These are phyloP conservation scores for Paradoxurus hermaphroditus DNA, from an alignment of 2,113 vertebrate species.

Conservation along the genomic window DNA sequence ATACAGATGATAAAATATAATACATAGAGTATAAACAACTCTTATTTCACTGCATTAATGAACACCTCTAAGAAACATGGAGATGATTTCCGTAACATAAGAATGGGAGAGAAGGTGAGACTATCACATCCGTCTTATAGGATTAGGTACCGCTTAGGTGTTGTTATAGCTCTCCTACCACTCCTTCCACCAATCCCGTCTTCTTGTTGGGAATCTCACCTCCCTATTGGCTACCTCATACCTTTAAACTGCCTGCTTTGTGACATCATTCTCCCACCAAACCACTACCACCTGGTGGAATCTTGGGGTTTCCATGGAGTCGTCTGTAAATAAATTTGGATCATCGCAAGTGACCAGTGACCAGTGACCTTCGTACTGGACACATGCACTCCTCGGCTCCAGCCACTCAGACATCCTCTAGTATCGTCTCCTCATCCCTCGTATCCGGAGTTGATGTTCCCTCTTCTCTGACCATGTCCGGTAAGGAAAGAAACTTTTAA, in stretches of 20 bases:
- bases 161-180: neutral
- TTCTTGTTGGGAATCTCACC: neutral
- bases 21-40: neutral
- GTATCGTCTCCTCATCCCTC: neutral
- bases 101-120: neutral
- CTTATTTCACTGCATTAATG: neutral
- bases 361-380: neutral
- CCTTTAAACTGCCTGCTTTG: constrained; percentile 17
- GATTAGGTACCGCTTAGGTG: neutral
- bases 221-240: neutral
- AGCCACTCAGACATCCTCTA: neutral
- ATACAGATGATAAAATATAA: neutral
- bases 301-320: constrained; percentile 43
- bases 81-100: neutral
- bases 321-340: constrained; percentile 17
- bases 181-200: neutral
- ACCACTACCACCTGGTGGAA: neutral
- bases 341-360: constrained; percentile 16
- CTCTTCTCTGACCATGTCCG: constrained; percentile 57
- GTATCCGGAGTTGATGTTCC: neutral
- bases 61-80: neutral
- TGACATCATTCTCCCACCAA: constrained; percentile 49
- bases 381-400: neutral
- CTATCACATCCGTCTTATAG: neutral
- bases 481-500: constrained; percentile 32